Base-by-base conservation (phyloP, 2,797 vertebrate genomes). In the Pangasius sanitwongsei region DNA sequence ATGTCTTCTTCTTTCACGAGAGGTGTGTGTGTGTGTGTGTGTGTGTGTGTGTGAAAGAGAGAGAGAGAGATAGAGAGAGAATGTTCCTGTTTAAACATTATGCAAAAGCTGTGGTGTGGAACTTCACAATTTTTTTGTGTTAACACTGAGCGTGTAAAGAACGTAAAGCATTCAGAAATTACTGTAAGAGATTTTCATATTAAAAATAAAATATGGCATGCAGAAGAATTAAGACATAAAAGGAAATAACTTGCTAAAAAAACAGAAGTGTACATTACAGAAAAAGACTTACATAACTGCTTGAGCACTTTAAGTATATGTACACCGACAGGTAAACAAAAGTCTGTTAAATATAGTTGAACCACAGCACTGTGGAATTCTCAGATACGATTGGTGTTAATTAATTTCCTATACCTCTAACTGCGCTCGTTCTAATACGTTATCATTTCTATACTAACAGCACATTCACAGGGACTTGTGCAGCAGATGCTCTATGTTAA, bases 1-100 rank as follows among this genome's bases (percentile, higher is more conserved):
- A 99, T 0, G 98, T 99, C 28, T 99, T 98, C 95, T 98, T 98
- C 95, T 99, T 98, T 93, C 98, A 99, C 0, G 98, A 99, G 94
- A 95, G 97, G 98, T 99, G 88, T 94, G 96, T 86, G 4, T 61
- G 31, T 77, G n/a, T 87, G 50, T 85, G 55, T 74, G 25, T 77
- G 67, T 31, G 13, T 81, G 31, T 65, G 13, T 53, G 18, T 37
- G 72, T 70, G 44, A 44, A 69, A 72, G 31, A 63, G 55, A 44
- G 41, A 34, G 65, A 31, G 65, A 34, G 67, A 44, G 59, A 65
- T 5, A 83, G 59, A 83, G 37, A 63, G 34, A 83, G 61, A 63
- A 44, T 16, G 57, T 63, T 63, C 34, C 23, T 44, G 80, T 61
- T 61, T 61, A 63, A 83, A 44, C 6, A 83, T 83, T 41, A 28